These are phyloP conservation scores for Rhopalosiphum padi DNA, from an alignment of 1,140 invertebrate genomes.

Conservation along the genomic window DNA sequence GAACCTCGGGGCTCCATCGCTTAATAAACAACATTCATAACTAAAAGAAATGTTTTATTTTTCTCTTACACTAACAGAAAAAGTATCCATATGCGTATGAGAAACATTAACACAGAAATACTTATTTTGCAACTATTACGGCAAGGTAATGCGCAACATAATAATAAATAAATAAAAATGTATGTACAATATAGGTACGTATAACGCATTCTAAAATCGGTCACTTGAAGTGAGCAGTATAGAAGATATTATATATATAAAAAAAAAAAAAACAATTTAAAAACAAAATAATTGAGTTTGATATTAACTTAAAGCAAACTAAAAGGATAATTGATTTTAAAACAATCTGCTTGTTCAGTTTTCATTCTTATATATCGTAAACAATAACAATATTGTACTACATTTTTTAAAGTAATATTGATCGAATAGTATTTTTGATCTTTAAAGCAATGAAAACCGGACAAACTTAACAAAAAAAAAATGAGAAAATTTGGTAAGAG, in stretches of 20 bases:
- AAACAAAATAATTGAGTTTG: background rate
- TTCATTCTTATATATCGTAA: too few relatives aligned
- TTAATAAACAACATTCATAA: slow-evolving; percentile 52
- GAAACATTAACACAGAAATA: slow-evolving; percentile 29
- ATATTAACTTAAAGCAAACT: slow-evolving; percentile 18
- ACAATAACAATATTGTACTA: background rate
- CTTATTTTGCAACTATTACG: slow-evolving; percentile 26
- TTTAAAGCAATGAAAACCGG: background rate
- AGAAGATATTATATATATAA: background rate
- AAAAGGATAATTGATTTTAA: background rate
- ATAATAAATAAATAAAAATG: slow-evolving; percentile 38
- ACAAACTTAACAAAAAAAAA: background rate
- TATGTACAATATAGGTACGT: slow-evolving; percentile 15
- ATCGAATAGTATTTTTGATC: background rate
- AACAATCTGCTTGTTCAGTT: background rate
- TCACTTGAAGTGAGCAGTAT: background rate
- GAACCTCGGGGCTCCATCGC: slow-evolving; percentile 31
- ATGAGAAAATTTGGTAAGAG: slow-evolving; percentile 8
- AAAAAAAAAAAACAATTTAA: background rate
- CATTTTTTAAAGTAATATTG: background rate
- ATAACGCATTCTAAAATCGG: background rate
- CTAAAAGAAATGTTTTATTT: slow-evolving; percentile 28
- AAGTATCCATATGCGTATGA: background rate
- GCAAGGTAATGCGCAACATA: background rate
- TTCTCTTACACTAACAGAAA: background rate